Base-by-base conservation (phyloP, 2,888 invertebrate species). In the Acanthopleura granulata region DNA sequence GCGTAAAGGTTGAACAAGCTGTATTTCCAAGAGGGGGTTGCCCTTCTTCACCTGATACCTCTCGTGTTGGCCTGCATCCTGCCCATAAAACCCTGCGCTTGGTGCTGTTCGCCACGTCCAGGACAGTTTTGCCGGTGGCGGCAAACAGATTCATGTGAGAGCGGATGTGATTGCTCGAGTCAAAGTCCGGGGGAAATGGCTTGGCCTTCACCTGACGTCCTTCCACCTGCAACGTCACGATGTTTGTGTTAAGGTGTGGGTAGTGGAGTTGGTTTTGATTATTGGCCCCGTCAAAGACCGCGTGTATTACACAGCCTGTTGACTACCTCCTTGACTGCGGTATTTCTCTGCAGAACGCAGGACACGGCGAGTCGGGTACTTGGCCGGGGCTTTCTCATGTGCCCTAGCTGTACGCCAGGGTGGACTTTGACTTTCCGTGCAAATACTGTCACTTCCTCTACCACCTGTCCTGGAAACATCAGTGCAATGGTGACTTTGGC, bases 341-440 rank as follows among this genome's bases (percentile, higher is more conserved):
- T n/a, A 57, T 57, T 3, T 6, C 6, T 12, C 22, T 57, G 6
- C 3, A 12, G 6, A 3, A 57, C 57, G n/a, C 22, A 57, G n/a
- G 22, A 57, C 22, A 12, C 57, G 57, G 12, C 57, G 57, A 4
- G 12, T 4, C 6, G 6, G 72, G 25, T 72, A 72, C 22, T 72
- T 72, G 49, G 72, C 72, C 6, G 49, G 49, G 30, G 27, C 30
- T 57, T 50, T 49, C 22, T 50, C 51, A 72, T 25, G 50, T 72
- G 72, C 6, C 49, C 72, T 27, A 72, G 16, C 51, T 72, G 72
- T 25, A 72, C 50, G 1, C 50, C 12, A 12, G 72, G 72, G 51
- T n/a, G 12, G 14, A 72, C 22, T 30, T 50, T 49, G n/a, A 72
- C 25, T 25, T 50, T 50, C 6, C 50, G 40, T 1, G 50, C 72